These are phyloP conservation scores for Megaceryle maxima DNA, from an alignment of 2,113 vertebrate species.

Conservation along the genomic window DNA sequence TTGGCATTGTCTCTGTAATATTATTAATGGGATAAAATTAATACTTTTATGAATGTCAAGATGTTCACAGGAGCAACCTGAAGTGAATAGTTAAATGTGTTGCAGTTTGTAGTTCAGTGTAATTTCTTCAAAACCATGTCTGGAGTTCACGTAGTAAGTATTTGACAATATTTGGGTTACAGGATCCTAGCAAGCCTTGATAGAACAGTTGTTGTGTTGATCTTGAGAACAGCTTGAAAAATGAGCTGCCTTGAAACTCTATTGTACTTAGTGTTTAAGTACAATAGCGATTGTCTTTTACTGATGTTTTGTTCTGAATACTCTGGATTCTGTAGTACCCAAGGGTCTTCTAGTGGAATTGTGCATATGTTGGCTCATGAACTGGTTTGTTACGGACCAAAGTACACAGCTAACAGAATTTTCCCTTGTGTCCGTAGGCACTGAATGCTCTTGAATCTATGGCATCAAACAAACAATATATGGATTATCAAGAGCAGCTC, in stretches of 20 bases:
- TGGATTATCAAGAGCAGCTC: constrained; percentile 86
- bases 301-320: neutral
- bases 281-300: neutral
- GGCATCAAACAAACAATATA: constrained; percentile 87
- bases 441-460: constrained; percentile 84
- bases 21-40: neutral
- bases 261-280: neutral
- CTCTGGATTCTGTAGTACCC: neutral
- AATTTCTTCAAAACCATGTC: neutral
- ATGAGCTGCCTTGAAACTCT: neutral
- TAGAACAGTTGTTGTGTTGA: neutral
- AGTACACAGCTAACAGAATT: neutral
- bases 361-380: neutral
- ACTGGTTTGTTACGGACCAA: neutral
- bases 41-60: neutral
- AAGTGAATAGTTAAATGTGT: neutral
- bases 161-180: neutral
- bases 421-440: constrained; percentile 68
- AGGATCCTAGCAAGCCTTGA: neutral
- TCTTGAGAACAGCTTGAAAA: neutral
- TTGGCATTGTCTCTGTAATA: neutral
- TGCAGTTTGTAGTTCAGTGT: neutral
- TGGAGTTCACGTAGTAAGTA: neutral
- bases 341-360: neutral
- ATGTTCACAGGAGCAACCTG: neutral